These are phyloP conservation scores for Phrynocephalus vlangalii DNA, from an alignment of 2,797 vertebrate species.

Conservation along the genomic window DNA sequence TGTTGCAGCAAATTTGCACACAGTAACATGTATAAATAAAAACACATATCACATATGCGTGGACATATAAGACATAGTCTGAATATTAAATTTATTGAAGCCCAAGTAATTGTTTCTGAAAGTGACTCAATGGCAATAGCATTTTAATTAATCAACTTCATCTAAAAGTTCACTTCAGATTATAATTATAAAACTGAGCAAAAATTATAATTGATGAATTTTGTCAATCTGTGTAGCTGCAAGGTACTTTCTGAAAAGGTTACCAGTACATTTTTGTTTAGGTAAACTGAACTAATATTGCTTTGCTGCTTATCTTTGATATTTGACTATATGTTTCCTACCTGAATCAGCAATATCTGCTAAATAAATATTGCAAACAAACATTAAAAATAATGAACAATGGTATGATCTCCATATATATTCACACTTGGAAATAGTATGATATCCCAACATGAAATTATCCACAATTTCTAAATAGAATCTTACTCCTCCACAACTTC, in stretches of 20 bases:
- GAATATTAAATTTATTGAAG: constrained; percentile 58
- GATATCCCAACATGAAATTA: not conserved
- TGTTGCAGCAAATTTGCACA: not conserved
- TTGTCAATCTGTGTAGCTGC: constrained; percentile 87
- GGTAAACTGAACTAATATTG: constrained; percentile 82
- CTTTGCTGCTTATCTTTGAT: constrained; percentile 72
- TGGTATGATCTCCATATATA: too few relatives aligned
- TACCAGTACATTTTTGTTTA: constrained; percentile 80
- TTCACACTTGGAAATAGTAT: not conserved
- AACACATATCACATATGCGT: constrained; percentile 18
- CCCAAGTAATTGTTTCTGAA: constrained; percentile 56
- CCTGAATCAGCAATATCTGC: constrained; percentile 75
- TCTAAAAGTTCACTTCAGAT: constrained; percentile 79
- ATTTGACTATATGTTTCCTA: constrained; percentile 64
- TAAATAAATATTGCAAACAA: constrained; percentile 52
- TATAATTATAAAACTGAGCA: constrained; percentile 84
- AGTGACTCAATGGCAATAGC: constrained; percentile 76
- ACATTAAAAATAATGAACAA: not conserved
- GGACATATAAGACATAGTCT: constrained; percentile 32
- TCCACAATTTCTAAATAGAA: too few relatives aligned
- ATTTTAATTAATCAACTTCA: constrained; percentile 83
- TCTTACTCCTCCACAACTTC: too few relatives aligned
- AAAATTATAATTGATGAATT: constrained; percentile 84
- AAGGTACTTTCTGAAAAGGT: constrained; percentile 86
- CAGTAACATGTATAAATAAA: constrained; percentile 25